These are phyloP conservation scores for human (Homo sapiens) DNA, from an alignment of 2,113 vertebrate species.

Conservation along the genomic window GRCh38 chr5:142282001-142282500, in stretches of 20 bases:
- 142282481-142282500: too few species aligned
- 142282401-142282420: too few species aligned
- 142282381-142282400: too few species aligned
- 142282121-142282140: not conserved
- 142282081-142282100: not conserved
- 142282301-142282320: not conserved
- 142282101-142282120: not conserved
- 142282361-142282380: too few species aligned
- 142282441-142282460: too few species aligned
- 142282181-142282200: slow-evolving; percentile 25
- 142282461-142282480: too few species aligned
- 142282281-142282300: slow-evolving; percentile 1
- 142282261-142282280: not conserved
- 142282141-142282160: not conserved
- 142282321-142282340: too few species aligned
- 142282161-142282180: not conserved
- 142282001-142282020: not conserved
- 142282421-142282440: too few species aligned
- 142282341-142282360: too few species aligned
- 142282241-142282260: not conserved
- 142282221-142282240: not conserved
- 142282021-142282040: not conserved
- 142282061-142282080: not conserved
- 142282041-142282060: not conserved
- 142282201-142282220: not conserved